Evolutionary conservation across 1,140 invertebrate species (phyloP).

Genomic region (Apolygus lucorum): DNA sequence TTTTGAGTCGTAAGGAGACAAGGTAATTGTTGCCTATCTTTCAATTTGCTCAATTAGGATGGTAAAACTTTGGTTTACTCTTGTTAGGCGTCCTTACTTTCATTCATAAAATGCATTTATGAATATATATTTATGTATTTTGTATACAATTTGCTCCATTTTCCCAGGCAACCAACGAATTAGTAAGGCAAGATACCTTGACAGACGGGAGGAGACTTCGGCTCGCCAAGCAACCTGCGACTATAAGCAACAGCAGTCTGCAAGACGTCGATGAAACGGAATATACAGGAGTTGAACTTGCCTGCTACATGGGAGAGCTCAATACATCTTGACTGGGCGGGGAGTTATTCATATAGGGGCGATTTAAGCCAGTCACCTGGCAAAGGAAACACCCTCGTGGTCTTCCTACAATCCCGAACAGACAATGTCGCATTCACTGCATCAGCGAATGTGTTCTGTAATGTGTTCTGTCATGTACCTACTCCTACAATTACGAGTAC

Average conservation of each 20-base stretch:
- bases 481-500: too few species aligned
- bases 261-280: constrained; percentile 58
- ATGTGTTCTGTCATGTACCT: too few species aligned
- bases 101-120: too few species aligned
- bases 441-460: too few species aligned
- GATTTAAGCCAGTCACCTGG: not conserved
- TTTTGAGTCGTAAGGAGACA: too few species aligned
- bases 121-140: too few species aligned
- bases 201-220: not conserved
- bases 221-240: constrained; percentile 28
- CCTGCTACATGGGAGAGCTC: constrained; percentile 32
- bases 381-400: not conserved
- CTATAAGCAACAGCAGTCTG: constrained; percentile 62
- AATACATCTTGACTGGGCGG: constrained; percentile 22
- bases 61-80: too few species aligned
- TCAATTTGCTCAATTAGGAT: too few species aligned
- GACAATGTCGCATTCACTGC: not conserved
- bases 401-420: not conserved
- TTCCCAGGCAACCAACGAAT: not conserved
- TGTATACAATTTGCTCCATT: too few species aligned
- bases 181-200: not conserved
- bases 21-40: too few species aligned
- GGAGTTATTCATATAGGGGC: not conserved
- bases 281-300: constrained; percentile 49
- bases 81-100: too few species aligned